These are phyloP conservation scores for Synanthedon formicaeformis DNA, from an alignment of 2,888 invertebrate species.

Conservation along the genomic window DNA sequence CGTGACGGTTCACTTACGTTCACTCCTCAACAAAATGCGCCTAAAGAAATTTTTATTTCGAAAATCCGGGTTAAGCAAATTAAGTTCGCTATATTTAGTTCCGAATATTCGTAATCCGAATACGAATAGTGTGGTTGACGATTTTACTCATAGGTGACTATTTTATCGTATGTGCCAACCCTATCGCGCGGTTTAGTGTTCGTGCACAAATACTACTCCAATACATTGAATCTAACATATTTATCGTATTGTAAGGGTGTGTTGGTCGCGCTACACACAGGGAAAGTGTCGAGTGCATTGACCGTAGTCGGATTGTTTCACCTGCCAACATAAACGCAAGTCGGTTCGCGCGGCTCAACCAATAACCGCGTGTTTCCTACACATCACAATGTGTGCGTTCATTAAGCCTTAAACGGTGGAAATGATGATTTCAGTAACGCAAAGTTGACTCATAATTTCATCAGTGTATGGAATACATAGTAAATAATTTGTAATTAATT, in stretches of 20 bases:
- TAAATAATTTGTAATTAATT: no score
- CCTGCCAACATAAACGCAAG: constrained; percentile 53
- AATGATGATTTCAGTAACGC: constrained; percentile 14
- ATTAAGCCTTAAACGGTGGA: constrained; percentile 30
- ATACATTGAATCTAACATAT: neutral
- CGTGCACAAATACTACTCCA: neutral
- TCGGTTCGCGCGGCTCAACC: constrained; percentile 33
- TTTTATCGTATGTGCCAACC: neutral
- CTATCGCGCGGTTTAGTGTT: neutral
- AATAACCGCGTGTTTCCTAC: constrained; percentile 20
- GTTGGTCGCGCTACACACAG: constrained; percentile 18
- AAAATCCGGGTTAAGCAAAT: no score
- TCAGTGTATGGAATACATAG: neutral
- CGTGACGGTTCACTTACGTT: no score
- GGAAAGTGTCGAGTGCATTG: constrained; percentile 38
- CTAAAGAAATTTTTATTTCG: no score
- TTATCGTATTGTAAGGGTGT: neutral
- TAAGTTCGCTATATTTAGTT: no score
- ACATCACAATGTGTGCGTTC: constrained; percentile 8
- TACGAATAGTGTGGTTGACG: no score
- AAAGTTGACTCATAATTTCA: neutral
- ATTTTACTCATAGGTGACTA: no score
- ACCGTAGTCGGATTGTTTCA: constrained; percentile 50
- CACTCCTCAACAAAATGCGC: no score
- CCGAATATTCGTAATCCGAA: no score